phyloP scores from a whole-genome alignment of 2,113 vertebrate species.

The Atractosteus spatula region DNA sequence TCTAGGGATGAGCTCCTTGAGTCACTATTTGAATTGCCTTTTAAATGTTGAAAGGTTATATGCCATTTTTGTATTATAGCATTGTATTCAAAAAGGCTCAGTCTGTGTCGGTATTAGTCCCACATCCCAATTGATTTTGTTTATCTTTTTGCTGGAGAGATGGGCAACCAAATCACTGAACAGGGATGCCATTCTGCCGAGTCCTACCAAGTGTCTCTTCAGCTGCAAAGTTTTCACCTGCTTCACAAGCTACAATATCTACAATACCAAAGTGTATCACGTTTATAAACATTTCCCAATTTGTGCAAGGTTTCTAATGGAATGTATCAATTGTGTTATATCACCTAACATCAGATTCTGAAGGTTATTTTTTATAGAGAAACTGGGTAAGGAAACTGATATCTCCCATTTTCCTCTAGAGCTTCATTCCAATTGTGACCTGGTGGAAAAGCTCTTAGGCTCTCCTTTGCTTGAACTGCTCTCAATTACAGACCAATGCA shows the following conservation, averaged over 20 bases:
- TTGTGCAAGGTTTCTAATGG: no score
- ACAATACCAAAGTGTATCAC: no score
- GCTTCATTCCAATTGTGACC: background rate
- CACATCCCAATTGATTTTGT: background rate
- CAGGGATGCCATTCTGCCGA: background rate
- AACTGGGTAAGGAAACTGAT: no score
- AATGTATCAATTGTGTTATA: no score
- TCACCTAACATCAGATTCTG: no score
- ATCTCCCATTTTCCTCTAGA: no score
- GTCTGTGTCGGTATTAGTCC: background rate
- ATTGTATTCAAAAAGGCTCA: background rate
- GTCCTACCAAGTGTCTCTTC: background rate
- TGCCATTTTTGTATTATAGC: background rate
- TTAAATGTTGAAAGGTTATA: conserved; percentile 4
- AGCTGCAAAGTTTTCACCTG: no score
- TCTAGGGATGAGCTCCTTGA: background rate
- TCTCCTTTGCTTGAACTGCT: background rate
- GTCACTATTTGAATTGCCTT: background rate
- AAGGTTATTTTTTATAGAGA: no score
- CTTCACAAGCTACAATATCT: no score
- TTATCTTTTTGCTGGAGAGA: background rate
- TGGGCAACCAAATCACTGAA: background rate
- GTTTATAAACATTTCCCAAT: no score
- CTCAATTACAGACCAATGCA: background rate
- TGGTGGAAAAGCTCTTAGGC: background rate